Evolutionary conservation across 2,888 invertebrate species (phyloP), one percentile per base, ranked within the genome.

Genomic region (Coecobrya sp.): DNA sequence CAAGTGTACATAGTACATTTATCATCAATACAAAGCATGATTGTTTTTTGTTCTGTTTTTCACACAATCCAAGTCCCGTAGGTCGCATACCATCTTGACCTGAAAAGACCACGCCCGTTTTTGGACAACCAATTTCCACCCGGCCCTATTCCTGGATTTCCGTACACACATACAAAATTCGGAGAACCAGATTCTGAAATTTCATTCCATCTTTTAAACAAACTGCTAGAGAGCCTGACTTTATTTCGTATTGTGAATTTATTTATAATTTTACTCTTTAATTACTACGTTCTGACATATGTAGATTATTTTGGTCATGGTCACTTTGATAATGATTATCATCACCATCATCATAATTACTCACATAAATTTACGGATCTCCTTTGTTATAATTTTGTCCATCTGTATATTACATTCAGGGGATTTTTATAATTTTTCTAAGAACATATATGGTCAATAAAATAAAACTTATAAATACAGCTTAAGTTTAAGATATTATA

Each of bases 361-460:
- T n/a, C 68, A 0, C 70, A 65, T 70, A 86, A 79, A 76, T 73
- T 86, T 19, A 45, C 62, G n/a, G 91, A 91, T 62, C 30, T 91
- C 13, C 65, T 91, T 70, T 86, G 79, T 36, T 91, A 91, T 36
- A 91, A 91, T 59, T 81, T 87, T 85, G 55, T 91, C 8, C 91
- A 91, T 82, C 68, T 91, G 27, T 91, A 91, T 45, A 91, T 91
- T 81, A 91, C 91, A 68, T 91, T 86, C 42, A 91, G 91, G 49
- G 91, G 91, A 30, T 87, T 87, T 62, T 79, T 70, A 22, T 49
- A 86, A 49, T 55, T 3, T n/a, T 42, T 87, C 19, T 73, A 70
- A 70, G 59, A 42, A 7, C 49, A 49, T 49, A 13, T 7, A 13
- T 49, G 11, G 10, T 11, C n/a, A 82, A 85, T 68, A 85, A 65